Conservation (phyloP, 53 echinoderm and acorn worm genomes). For the Antedon mediterranea region DNA sequence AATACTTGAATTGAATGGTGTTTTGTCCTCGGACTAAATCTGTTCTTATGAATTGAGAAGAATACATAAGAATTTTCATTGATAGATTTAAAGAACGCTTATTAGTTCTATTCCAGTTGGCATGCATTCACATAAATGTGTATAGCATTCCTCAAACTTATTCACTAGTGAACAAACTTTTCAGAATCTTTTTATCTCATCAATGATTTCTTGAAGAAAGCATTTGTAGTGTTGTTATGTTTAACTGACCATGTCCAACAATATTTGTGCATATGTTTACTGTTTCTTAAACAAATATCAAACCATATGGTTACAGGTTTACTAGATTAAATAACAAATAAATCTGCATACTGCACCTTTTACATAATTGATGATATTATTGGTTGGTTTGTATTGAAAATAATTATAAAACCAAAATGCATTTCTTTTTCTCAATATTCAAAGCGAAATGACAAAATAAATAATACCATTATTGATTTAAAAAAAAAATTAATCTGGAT, state of each 20-base stretch:
- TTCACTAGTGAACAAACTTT: neutral
- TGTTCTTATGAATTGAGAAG: neutral
- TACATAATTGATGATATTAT: no score
- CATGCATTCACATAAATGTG: neutral
- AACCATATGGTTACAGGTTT: no score
- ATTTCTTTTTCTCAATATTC: no score
- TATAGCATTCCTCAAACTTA: neutral
- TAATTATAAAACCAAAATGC: no score
- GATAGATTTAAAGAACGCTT: neutral
- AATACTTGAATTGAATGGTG: neutral
- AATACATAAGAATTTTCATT: neutral
- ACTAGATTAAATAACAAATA: no score
- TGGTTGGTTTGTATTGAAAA: no score
- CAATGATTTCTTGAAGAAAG: neutral
- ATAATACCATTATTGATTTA: no score
- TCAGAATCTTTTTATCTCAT: no score
- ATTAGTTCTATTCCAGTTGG: neutral
- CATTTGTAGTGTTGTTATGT: neutral
- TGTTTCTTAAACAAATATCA: neutral
- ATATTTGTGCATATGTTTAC: neutral
- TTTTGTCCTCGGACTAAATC: neutral
- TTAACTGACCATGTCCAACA: neutral
- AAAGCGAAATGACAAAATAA: no score
- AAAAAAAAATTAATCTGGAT: no score
- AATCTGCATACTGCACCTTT: no score